Percentiles rank a stretch among this genome's conserved stretches.
These are phyloP conservation scores for Falco peregrinus DNA, from an alignment of 2,797 vertebrate species.

Conservation along the genomic window DNA sequence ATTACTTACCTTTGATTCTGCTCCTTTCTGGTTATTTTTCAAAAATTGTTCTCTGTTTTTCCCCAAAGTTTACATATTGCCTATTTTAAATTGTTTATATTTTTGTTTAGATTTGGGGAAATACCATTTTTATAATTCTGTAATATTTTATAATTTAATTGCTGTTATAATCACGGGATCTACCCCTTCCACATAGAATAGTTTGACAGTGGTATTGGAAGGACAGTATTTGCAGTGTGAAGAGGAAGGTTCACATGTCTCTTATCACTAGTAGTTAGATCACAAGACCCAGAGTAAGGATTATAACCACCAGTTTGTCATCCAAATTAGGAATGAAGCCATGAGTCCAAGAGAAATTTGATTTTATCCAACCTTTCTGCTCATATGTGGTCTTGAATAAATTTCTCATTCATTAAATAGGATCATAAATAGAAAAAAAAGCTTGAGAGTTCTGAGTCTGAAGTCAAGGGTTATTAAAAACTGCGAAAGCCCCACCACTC, in stretches of 20 bases:
- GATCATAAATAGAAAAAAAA: background rate
- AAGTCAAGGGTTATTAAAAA: background rate
- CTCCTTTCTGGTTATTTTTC: background rate
- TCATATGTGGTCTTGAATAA: background rate
- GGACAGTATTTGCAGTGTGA: background rate
- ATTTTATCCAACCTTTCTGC: background rate
- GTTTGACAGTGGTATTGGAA: background rate
- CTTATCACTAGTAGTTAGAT: background rate
- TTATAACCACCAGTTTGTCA: background rate
- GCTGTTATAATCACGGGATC: background rate
- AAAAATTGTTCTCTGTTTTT: background rate
- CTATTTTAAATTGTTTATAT: background rate
- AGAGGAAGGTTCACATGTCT: background rate
- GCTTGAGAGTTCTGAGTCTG: background rate
- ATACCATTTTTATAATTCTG: background rate
- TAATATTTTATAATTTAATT: background rate
- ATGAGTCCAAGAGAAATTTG: background rate
- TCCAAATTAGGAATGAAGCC: background rate
- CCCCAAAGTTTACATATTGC: background rate
- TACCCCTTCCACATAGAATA: background rate
- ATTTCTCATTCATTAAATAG: background rate
- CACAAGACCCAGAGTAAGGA: background rate
- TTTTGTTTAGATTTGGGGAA: background rate
- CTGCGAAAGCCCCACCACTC: background rate
- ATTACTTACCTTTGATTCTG: background rate